Evolutionary conservation across 2,888 invertebrate species (phyloP).

Genomic region (Hyposoter dolosus): DNA sequence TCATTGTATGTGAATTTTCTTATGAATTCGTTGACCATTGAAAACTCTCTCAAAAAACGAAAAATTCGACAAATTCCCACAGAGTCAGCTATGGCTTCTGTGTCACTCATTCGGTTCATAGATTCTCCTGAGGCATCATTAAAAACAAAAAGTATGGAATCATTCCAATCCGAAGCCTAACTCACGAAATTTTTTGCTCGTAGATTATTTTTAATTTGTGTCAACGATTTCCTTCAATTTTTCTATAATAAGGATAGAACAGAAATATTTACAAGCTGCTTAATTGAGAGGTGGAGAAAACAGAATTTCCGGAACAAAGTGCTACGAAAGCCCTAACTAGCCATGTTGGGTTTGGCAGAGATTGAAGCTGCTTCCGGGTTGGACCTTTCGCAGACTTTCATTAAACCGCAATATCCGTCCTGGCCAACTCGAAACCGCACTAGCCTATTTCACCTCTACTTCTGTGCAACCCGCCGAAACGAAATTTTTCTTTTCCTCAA

Average conservation of each 20-base stretch:
- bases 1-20: too few species aligned
- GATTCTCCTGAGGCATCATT: not conserved
- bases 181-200: not conserved
- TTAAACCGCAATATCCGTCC: slow-evolving; percentile 73
- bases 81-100: too few species aligned
- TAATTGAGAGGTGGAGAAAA: slow-evolving; percentile 45
- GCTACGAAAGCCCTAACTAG: slow-evolving; percentile 26
- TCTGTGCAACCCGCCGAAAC: slow-evolving; percentile 18
- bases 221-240: not conserved
- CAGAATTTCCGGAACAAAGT: slow-evolving; percentile 20
- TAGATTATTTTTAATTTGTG: not conserved
- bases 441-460: slow-evolving; percentile 39
- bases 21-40: too few species aligned
- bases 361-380: slow-evolving; percentile 55
- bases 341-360: slow-evolving; percentile 57
- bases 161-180: not conserved
- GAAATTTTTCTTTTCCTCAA: slow-evolving; percentile 40
- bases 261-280: slow-evolving; percentile 19
- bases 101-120: not conserved
- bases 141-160: not conserved
- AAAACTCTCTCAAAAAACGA: too few species aligned
- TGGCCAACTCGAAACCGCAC: slow-evolving; percentile 44
- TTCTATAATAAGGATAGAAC: not conserved
- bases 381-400: slow-evolving; percentile 68
- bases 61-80: too few species aligned